These are phyloP conservation scores for honey bee (Apis mellifera) DNA, from an alignment of 1,140 invertebrate genomes.

Conservation along the genomic window Amel_HAv3.1 CM009932.2:8457001-8457500, in stretches of 20 bases:
- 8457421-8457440: conserved; percentile 40
- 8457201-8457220: conserved; percentile 49
- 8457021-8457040: conserved; percentile 19
- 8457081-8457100: background rate
- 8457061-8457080: background rate
- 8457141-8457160: too few species aligned
- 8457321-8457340: conserved; percentile 54
- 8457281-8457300: background rate
- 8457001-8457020: conserved; percentile 31
- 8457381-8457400: conserved; percentile 43
- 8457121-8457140: background rate
- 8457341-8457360: conserved; percentile 23
- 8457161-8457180: background rate
- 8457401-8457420: conserved; percentile 31
- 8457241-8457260: background rate
- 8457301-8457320: background rate
- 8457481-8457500: conserved; percentile 42
- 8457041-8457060: background rate
- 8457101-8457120: conserved; percentile 4
- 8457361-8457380: conserved; percentile 54
- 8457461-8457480: conserved; percentile 19
- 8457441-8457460: conserved; percentile 43
- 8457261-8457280: background rate
- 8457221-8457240: conserved; percentile 18
- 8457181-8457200: conserved; percentile 5